Base-by-base conservation (phyloP, 2,888 invertebrate species). In the Mythimna lalbum region DNA sequence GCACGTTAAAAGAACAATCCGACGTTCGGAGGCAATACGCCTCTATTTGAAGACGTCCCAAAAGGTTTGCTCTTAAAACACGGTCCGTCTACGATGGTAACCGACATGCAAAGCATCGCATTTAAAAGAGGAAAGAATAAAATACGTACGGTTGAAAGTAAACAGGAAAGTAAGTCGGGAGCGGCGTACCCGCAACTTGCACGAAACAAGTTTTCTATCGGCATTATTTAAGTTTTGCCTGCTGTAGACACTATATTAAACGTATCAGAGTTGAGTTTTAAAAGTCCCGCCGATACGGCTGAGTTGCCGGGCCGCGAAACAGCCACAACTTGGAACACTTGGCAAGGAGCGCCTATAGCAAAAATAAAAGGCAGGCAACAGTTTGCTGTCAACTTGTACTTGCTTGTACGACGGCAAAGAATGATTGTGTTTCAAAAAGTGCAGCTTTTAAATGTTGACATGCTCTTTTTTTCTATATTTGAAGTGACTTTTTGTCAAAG, bases 301-400 rank as follows among this genome's bases (percentile, higher is more conserved):
- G 90, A 89, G 87, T 88, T 90, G 93, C 91, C 89, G 91, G 91
- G 90, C 93, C 92, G 92, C 93, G 90, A 92, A 93, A 91, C 93
- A 90, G 89, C 90, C 87, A 83, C 91, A 86, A 87, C 88, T 88
- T 86, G 88, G 89, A 89, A 91, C 91, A 90, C 91, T 93, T 94
- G 94, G 90, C 94, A 94, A 90, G 91, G 89, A 88, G 88, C 89
- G 92, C 88, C 92, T 90, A 91, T 93, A 90, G 90, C 90, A 90
- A 90, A 93, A 94, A 94, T 93, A 94, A 93, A 94, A 93, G 88
- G 88, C 89, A 91, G 93, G 91, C 95, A 94, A 94, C 94, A 94
- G 93, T 93, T 93, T 84, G 80, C 80, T 82, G 85, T 85, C 84
- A 82, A 85, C 80, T 85, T 80, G 84, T 78, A 83, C 81, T 79